phyloP scores from a whole-genome alignment of 1,140 invertebrate genomes.

The Apis mellifera region Amel_HAv3.1 CM009936.2:6116501-6117000 shows the following conservation, averaged over 20 bases:
- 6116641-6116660: slow-evolving; percentile 5
- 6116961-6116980: too few relatives aligned
- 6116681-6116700: slow-evolving; percentile 7
- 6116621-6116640: slow-evolving; percentile 29
- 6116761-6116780: slow-evolving; percentile 62
- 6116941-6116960: neutral
- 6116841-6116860: slow-evolving; percentile 42
- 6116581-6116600: slow-evolving; percentile 57
- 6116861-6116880: slow-evolving; percentile 55
- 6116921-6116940: neutral
- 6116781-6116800: slow-evolving; percentile 55
- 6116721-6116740: slow-evolving; percentile 40
- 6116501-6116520: slow-evolving; percentile 28
- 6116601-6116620: slow-evolving; percentile 55
- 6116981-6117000: too few relatives aligned
- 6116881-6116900: slow-evolving; percentile 40
- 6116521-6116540: slow-evolving; percentile 14
- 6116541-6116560: slow-evolving; percentile 13
- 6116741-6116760: slow-evolving; percentile 53
- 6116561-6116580: neutral
- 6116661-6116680: too few relatives aligned
- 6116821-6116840: slow-evolving; percentile 56
- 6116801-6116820: slow-evolving; percentile 62
- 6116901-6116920: neutral
- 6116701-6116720: neutral